Evolutionary conservation across 2,797 vertebrate genomes (phyloP), one percentile per base, ranked within the genome.

Genomic region (Sebastolobus alascanus): DNA sequence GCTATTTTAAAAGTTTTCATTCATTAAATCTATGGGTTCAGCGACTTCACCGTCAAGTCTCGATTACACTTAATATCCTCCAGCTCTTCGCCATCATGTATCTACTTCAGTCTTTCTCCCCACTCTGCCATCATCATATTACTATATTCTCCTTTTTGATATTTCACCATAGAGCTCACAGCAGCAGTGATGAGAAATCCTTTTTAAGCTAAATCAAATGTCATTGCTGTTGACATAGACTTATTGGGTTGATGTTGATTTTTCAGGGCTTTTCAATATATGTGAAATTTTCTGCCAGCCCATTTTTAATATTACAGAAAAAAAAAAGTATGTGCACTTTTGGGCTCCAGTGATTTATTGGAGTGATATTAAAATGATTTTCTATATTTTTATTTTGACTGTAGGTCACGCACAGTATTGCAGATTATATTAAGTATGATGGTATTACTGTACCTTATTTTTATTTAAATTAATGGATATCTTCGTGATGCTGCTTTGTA

Each of bases 141-240:
- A 38, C 59, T 77, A 13, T 75, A 33, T 74, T 77, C 66, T 86
- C 65, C 78, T 79, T 73, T 80, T 79, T 82, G 71, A 67, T 87
- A 68, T 86, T 79, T 77, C 74, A 64, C 59, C 74, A 46, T 71
- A 35, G 82, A 88, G 79, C 79, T 84, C 87, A 70, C 25, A 87
- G 89, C 86, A 75, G 82, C 86, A 80, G 76, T 87, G 89, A 91
- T 85, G 93, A 94, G 75, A 94, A 90, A 87, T 89, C 86, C 82
- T 79, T 90, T 93, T 95, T 94, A 94, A 93, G 91, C 90, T 91
- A 91, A 94, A 92, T 92, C 92, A 95, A 96, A 96, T 96, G 93
- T 94, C 94, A 95, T 84, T 78, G 72, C 81, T 95, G 80, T 95
- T 96, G 95, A 96, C 94, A 92, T 92, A 93, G 90, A 93, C 90